phyloP scores from a whole-genome alignment of 2,113 vertebrate genomes.

The Nothobranchius furzeri region DNA sequence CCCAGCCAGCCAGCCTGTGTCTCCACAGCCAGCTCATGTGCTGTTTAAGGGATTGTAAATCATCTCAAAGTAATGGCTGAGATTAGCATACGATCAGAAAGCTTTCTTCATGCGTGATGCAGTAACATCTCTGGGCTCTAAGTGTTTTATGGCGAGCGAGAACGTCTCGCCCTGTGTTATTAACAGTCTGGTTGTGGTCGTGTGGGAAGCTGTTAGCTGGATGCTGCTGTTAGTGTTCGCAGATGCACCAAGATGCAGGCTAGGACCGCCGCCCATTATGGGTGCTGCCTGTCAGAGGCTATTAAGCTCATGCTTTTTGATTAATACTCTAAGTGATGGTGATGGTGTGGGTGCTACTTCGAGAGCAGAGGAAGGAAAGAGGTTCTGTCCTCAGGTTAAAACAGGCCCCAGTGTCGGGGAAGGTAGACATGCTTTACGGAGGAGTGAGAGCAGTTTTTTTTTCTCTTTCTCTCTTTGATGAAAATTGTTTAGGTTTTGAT shows the following conservation, averaged over 20 bases:
- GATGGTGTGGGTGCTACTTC: conserved; percentile 83
- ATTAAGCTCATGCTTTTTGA: conserved; percentile 87
- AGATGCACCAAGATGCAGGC: conserved; percentile 68
- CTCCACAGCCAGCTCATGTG: conserved; percentile 50
- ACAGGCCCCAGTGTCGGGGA: conserved; percentile 78
- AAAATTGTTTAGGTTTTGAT: conserved; percentile 55
- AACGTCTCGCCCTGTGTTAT: conserved; percentile 46
- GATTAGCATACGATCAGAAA: conserved; percentile 83
- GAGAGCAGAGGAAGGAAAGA: conserved; percentile 76
- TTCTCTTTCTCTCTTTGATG: background rate
- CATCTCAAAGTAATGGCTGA: conserved; percentile 69
- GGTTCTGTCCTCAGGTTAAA: conserved; percentile 83
- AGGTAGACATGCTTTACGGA: conserved; percentile 60
- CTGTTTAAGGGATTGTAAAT: conserved; percentile 78
- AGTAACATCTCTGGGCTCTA: conserved; percentile 67
- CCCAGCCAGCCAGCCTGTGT: conserved; percentile 53
- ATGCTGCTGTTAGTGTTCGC: conserved; percentile 70
- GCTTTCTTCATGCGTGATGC: conserved; percentile 77
- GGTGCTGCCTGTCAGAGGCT: conserved; percentile 86
- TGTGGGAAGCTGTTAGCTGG: conserved; percentile 46
- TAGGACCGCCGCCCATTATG: conserved; percentile 80
- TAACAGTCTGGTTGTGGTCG: conserved; percentile 63
- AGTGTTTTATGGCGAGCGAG: conserved; percentile 78
- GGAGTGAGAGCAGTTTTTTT: too few species aligned
- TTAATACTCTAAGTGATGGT: conserved; percentile 88